Percentiles rank a stretch among this genome's conserved stretches.
Conservation (phyloP, 2,113 vertebrate genomes). For the Gnathonemus echidnorhynchus region DNA sequence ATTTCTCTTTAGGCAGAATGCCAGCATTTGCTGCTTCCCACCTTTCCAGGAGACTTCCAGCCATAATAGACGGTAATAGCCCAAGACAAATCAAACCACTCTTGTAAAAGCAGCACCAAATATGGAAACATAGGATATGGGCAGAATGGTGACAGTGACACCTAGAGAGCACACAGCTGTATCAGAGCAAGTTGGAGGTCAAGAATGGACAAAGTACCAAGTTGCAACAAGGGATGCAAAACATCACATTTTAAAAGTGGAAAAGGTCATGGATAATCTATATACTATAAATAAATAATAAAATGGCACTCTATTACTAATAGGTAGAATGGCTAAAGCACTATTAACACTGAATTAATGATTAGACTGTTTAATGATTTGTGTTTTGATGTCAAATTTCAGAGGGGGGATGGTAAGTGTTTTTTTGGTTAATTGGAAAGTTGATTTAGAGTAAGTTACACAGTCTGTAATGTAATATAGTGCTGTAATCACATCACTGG, state of each 20-base stretch:
- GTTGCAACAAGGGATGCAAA: not conserved
- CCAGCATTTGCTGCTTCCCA: conserved; percentile 98
- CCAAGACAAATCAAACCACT: conserved; percentile 96
- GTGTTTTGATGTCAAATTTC: not conserved
- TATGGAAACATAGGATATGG: conserved; percentile 45
- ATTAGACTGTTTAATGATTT: not conserved
- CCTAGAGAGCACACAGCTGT: conserved; percentile 45
- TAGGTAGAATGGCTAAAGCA: not conserved
- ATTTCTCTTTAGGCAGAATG: conserved; percentile 99
- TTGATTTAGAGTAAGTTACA: not conserved
- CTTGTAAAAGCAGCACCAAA: conserved; percentile 87
- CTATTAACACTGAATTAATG: not conserved
- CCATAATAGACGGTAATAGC: conserved; percentile 98
- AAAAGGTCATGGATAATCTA: not conserved
- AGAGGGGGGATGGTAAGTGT: not conserved
- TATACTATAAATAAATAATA: not conserved
- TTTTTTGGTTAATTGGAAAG: not conserved
- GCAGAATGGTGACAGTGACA: conserved; percentile 33
- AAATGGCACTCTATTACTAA: not conserved
- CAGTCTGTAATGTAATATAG: too few species aligned
- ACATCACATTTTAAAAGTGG: not conserved
- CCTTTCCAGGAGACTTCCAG: conserved; percentile 88
- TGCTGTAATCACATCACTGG: not conserved
- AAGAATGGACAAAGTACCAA: conserved; percentile 54
- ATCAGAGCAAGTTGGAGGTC: conserved; percentile 60